Base-by-base conservation (phyloP, 2,113 vertebrate genomes). In the Cottus gobio region DNA sequence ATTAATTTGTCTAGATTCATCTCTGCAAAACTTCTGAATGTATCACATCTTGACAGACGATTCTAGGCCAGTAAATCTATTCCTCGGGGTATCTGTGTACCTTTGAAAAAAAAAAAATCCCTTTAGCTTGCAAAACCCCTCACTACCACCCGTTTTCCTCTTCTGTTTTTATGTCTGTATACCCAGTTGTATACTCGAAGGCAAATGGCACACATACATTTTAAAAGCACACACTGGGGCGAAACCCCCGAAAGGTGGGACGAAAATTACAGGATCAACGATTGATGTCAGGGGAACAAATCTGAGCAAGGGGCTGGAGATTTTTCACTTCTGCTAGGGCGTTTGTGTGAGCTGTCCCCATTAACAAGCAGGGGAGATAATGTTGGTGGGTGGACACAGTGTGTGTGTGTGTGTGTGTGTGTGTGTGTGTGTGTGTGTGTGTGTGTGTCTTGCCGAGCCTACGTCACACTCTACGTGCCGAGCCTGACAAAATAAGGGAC, bases 11-110 rank as follows among this genome's bases (percentile, higher is more conserved):
- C 91, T 84, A 88, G 89, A 93, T 94, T 93, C 82, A 91, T 95
- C 89, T 91, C 87, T 85, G 85, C 90, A 93, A 94, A 95, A 94
- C 92, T 95, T 94, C 83, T 90, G 90, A 91, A 95, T 94, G 90
- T 85, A 94, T 96, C 93, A 94, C 91, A 94, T 91, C 90, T 87
- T 93, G 95, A 95, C 94, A 94, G 90, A 91, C 78, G 90, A 94
- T 94, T 94, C 91, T 88, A 86, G 92, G 91, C 91, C 89, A 90
- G 90, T 90, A 92, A 94, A 93, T 94, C 91, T 91, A 90, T 90
- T 94, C 95, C 94, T 93, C 75, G 0, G 93, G 93, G 93, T 90
- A 85, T 93, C 83, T 76, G 72, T 90, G 92, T 91, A 94, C 91
- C 93, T 94, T 94, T 89, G 36, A 68, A 76, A 64, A 67, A 20